Conservation (phyloP, 1,140 invertebrate species). For the Epicauta chinensis region DNA sequence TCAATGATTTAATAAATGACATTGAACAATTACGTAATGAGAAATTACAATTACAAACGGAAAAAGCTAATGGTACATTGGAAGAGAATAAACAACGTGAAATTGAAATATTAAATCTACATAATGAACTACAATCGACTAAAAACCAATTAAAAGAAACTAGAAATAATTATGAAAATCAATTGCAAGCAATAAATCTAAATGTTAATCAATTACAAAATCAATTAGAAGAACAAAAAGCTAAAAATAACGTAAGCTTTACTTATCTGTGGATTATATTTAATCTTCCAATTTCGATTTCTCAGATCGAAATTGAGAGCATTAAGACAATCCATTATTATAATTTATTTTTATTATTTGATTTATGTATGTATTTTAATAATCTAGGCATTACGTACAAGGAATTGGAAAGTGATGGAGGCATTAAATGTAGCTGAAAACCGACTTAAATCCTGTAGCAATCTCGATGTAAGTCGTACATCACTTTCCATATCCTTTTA, state of each 20-base stretch:
- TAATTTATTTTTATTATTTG: conserved; percentile 26
- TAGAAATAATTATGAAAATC: conserved; percentile 38
- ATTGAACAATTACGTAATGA: conserved; percentile 8
- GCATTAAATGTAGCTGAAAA: conserved; percentile 62
- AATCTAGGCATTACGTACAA: conserved; percentile 68
- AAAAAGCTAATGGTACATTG: conserved; percentile 20
- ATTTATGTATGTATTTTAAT: not conserved
- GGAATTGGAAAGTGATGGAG: conserved; percentile 85
- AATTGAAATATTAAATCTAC: conserved; percentile 34
- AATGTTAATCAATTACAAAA: conserved; percentile 41
- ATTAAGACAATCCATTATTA: too few relatives aligned
- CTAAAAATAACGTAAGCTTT: conserved; percentile 70
- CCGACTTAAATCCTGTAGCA: conserved; percentile 11
- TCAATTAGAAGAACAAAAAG: conserved; percentile 59
- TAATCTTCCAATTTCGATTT: too few relatives aligned
- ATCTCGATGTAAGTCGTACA: conserved; percentile 8
- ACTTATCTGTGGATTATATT: too few relatives aligned
- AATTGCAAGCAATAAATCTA: conserved; percentile 24
- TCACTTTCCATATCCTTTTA: conserved; percentile 33
- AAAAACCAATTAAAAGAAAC: conserved; percentile 32
- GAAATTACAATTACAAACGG: conserved; percentile 19
- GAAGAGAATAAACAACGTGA: conserved; percentile 34
- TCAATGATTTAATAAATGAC: conserved; percentile 27
- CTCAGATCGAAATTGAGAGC: too few relatives aligned
- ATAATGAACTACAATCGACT: conserved; percentile 32